Evolutionary conservation across 2,888 invertebrate species (phyloP), one percentile per base, ranked within the genome.

Genomic region (Acanthosoma haemorrhoidale): DNA sequence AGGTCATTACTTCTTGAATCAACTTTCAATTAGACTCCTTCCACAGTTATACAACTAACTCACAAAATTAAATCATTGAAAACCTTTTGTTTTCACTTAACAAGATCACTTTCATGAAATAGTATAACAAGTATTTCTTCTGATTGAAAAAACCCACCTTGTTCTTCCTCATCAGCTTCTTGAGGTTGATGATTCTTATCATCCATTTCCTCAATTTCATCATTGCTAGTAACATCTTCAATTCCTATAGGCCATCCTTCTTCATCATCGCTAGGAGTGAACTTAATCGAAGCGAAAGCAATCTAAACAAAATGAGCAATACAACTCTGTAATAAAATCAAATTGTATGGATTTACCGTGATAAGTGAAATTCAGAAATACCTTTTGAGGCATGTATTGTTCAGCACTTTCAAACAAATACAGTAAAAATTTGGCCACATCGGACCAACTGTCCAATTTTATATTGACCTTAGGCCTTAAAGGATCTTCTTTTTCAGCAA

Each of bases 191-290:
- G 60, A 32, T 5, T 16, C 16, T 70, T 73, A 51, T 73, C 70
- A 18, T 72, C 70, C 21, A 74, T 74, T 74, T 82, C 81, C 29
- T 82, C 80, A 68, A 84, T 85, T 69, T 83, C 82, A 61, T 80
- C 80, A 74, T 83, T 82, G 79, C 67, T 57, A 39, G 86, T 84
- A 67, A 85, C 82, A 18, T 43, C 63, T 16, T 71, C 72, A 68
- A 71, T 70, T 38, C 69, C 73, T 11, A 74, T 18, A 4, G 73
- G 71, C 2, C 60, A 41, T 3, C 43, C 67, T 15, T 51, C 63
- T 25, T 70, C 38, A 80, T 78, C 1, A 79, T 77, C 72, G 81
- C 78, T 43, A 82, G 38, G 70, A 11, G 66, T 21, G 18, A 75
- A 67, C 16, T 66, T 57, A n/a, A 75, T 64, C 72, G 6, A 81